phyloP scores from a whole-genome alignment of 2,888 invertebrate genomes.

The Allygus modestus region DNA sequence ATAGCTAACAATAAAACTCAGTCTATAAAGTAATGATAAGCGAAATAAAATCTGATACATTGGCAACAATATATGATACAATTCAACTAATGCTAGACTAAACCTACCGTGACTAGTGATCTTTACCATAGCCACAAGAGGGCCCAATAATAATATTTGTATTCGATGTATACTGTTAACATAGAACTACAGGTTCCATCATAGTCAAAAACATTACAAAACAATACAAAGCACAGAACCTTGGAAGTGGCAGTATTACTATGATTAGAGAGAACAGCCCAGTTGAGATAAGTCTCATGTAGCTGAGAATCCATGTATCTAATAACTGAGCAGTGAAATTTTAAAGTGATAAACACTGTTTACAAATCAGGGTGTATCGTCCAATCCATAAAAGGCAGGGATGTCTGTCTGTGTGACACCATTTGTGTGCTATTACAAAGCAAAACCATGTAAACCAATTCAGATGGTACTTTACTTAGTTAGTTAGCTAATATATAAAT shows the following conservation, averaged over 20 bases:
- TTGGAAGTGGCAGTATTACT: neutral
- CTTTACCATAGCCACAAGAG: neutral
- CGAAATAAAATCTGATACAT: conserved; percentile 43
- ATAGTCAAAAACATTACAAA: neutral
- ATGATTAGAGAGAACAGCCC: neutral
- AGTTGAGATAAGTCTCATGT: too few relatives aligned
- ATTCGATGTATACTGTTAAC: conserved; percentile 25
- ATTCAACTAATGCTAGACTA: conserved; percentile 47
- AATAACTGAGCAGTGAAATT: too few relatives aligned
- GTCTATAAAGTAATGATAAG: conserved; percentile 19
- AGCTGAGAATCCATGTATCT: neutral
- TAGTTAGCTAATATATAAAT: too few relatives aligned
- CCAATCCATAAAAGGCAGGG: too few relatives aligned
- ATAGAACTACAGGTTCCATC: neutral
- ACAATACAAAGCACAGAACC: neutral
- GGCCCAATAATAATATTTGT: neutral
- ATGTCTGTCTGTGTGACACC: too few relatives aligned
- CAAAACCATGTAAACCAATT: too few relatives aligned
- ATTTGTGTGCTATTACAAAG: too few relatives aligned
- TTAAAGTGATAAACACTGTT: too few relatives aligned
- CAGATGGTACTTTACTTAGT: too few relatives aligned
- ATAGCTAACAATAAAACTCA: conserved; percentile 39
- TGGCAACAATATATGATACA: conserved; percentile 52
- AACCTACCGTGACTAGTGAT: conserved; percentile 47
- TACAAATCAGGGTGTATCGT: too few relatives aligned